Base-by-base conservation (phyloP, 2,113 vertebrate genomes). In the Neolamprologus falcicula region DNA sequence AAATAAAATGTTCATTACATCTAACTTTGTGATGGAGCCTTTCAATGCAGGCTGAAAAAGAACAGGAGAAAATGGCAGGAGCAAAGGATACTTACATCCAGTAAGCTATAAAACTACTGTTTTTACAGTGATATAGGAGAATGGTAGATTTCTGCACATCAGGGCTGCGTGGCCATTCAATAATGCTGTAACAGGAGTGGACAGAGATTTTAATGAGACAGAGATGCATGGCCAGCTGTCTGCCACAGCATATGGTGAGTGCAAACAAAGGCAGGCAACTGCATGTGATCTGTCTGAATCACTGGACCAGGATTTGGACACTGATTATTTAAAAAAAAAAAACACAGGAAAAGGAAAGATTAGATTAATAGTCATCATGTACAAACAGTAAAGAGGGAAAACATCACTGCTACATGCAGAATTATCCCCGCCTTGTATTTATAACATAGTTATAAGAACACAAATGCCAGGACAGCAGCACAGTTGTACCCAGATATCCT, bases 1-100 rank as follows among this genome's bases (percentile, higher is more conserved):
- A 92, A 85, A 93, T 87, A 87, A 86, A 93, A 82, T 21, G 68
- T 68, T 83, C 61, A 79, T 85, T 85, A 87, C 50, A 66, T 21
- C 42, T 61, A 12, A 66, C 50, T 81, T 63, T 83, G 45, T 47
- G 71, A 83, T 45, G n/a, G 19, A 86, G 82, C 53, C 21, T 83
- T 80, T 87, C 40, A 53, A 19, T 37, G 76, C 37, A 68, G 55
- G 21, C 28, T 73, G 14, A 35, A 52, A 68, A 63, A 78, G 5
- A 50, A 42, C 24, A 66, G 10, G 4, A 73, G 7, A 33, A 28
- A 76, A 80, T n/a, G 24, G 45, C 10, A n/a, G 19, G 33, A 83
- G 11, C 24, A 80, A 4, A 24, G 16, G 7, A n/a, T 76, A 40
- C 52, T 14, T 50, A 68, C 24, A 19, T 80, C 14, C 11, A 71